Percentiles rank a stretch among this genome's conserved stretches.
Evolutionary conservation across 2,888 invertebrate genomes (phyloP).

Genomic region (Thymelicus lineola): DNA sequence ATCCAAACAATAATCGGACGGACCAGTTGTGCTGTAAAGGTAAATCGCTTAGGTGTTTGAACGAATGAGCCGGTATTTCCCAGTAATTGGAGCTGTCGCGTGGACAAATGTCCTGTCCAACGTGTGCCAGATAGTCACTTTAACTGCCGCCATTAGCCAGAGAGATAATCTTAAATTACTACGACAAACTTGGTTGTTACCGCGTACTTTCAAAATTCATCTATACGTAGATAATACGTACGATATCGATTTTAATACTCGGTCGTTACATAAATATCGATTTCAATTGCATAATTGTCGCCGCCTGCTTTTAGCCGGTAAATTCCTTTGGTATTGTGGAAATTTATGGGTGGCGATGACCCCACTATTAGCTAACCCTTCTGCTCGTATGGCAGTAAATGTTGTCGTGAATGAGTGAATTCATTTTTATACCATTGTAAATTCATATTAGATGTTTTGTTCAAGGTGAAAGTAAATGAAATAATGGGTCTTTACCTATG

Average conservation of each 20-base stretch:
- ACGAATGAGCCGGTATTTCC: slow-evolving; percentile 63
- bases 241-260: too few relatives aligned
- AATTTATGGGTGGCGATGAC: too few relatives aligned
- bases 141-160: slow-evolving; percentile 72
- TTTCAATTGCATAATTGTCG: too few relatives aligned
- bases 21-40: slow-evolving; percentile 41
- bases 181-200: slow-evolving; percentile 23
- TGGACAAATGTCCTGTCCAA: slow-evolving; percentile 75
- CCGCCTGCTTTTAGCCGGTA: too few relatives aligned
- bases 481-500: background rate
- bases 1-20: slow-evolving; percentile 37
- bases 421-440: too few relatives aligned
- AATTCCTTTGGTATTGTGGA: too few relatives aligned
- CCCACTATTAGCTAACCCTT: too few relatives aligned
- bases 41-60: slow-evolving; percentile 47
- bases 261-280: too few relatives aligned
- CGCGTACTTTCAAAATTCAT: slow-evolving; percentile 42
- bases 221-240: background rate
- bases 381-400: too few relatives aligned
- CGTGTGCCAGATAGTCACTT: slow-evolving; percentile 72
- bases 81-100: slow-evolving; percentile 79
- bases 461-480: background rate
- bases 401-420: too few relatives aligned
- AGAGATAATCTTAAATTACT: slow-evolving; percentile 71
- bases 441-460: too few relatives aligned